Evolutionary conservation across 2,888 invertebrate genomes (phyloP).

Genomic region (Psylliodes chrysocephalus): DNA sequence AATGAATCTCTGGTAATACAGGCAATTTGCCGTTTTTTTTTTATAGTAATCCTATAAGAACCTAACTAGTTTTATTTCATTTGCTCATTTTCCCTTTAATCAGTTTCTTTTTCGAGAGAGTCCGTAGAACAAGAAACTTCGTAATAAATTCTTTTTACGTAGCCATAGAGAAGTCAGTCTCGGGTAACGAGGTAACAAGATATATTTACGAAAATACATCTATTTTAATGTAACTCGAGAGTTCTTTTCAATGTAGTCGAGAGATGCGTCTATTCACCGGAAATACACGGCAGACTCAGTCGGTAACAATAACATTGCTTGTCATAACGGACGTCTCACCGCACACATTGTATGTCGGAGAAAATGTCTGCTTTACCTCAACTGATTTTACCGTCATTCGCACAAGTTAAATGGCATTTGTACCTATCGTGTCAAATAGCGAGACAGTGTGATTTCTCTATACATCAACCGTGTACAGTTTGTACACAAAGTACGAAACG

Average conservation of each 20-base stretch:
- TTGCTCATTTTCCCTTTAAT: not conserved
- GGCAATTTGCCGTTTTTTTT: not conserved
- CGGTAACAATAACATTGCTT: slow-evolving; percentile 29
- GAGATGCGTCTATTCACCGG: slow-evolving; percentile 35
- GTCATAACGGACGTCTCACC: slow-evolving; percentile 31
- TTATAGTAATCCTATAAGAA: not conserved
- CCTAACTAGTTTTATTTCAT: not conserved
- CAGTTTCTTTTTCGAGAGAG: not conserved
- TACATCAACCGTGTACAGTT: not conserved
- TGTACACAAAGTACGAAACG: too few species aligned
- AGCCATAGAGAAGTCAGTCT: slow-evolving; percentile 10
- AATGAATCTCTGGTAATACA: too few species aligned
- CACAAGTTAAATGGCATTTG: slow-evolving; percentile 1
- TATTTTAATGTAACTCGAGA: slow-evolving; percentile 44
- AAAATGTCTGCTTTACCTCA: slow-evolving; percentile 30
- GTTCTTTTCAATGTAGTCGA: slow-evolving; percentile 42
- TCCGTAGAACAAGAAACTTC: slow-evolving; percentile 5
- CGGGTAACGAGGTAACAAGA: slow-evolving; percentile 39
- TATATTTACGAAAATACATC: slow-evolving; percentile 42
- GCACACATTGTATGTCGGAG: slow-evolving; percentile 28
- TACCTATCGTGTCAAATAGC: not conserved
- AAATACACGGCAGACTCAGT: slow-evolving; percentile 30
- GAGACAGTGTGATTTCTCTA: not conserved
- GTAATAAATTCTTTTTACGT: slow-evolving; percentile 18
- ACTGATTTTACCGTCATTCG: slow-evolving; percentile 21